These are phyloP conservation scores for Schizothorax lantsangensis DNA, from an alignment of 2,797 vertebrate genomes.

Conservation along the genomic window DNA sequence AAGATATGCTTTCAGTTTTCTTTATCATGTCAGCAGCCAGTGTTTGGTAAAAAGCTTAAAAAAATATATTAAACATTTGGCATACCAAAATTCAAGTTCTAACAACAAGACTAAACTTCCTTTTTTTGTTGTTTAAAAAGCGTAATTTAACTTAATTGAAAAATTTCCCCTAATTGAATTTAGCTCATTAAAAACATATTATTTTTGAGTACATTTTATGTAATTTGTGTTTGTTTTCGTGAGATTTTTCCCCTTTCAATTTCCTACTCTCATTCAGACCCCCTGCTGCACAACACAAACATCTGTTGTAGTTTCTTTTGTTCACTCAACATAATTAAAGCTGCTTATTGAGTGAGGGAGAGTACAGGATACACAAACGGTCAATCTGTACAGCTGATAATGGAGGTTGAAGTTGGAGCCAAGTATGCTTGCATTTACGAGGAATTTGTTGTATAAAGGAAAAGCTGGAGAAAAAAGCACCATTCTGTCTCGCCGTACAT, in stretches of 20 bases:
- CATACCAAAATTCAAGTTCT: background rate
- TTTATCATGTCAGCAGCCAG: background rate
- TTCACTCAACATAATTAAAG: conserved; percentile 32
- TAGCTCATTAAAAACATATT: background rate
- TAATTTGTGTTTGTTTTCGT: background rate
- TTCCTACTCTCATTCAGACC: conserved; percentile 13
- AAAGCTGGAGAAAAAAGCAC: conserved; percentile 14
- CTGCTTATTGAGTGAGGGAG: conserved; percentile 1
- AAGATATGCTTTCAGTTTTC: background rate
- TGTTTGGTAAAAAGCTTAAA: background rate
- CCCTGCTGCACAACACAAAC: conserved; percentile 26
- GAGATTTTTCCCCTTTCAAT: conserved; percentile 1
- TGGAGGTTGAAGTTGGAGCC: background rate
- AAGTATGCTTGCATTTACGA: background rate
- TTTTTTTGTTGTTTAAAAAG: background rate
- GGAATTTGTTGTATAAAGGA: conserved; percentile 28
- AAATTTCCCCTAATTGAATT: background rate
- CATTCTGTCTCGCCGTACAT: conserved; percentile 2
- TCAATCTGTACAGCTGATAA: background rate
- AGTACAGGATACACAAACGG: background rate
- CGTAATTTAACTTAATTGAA: background rate
- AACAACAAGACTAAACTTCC: background rate
- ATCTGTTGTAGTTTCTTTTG: conserved; percentile 40
- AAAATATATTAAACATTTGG: too few relatives aligned
- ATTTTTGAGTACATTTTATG: background rate